A percentile compares a stretch with the other conserved stretches of the same genome.
Evolutionary conservation across 1,140 invertebrate species (phyloP).

Genomic region (Drosophila azteca): DNA sequence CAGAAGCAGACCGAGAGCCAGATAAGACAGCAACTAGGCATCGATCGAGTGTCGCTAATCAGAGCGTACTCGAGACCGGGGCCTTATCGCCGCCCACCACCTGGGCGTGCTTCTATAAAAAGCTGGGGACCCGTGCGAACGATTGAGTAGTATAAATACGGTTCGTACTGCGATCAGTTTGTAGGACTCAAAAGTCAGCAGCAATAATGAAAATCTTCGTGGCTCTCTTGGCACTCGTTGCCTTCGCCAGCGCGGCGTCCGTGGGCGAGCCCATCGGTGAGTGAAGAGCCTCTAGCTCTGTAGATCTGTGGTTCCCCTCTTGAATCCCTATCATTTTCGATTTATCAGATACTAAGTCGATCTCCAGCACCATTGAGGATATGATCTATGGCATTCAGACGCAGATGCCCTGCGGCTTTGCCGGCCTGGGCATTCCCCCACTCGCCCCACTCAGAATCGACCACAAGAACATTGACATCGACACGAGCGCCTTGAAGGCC

Average conservation of each 20-base stretch:
- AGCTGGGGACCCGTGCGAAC: constrained; percentile 15
- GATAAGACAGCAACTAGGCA: constrained; percentile 51
- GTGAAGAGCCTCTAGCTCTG: constrained; percentile 3
- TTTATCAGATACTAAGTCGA: constrained; percentile 46
- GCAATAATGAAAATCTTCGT: constrained; percentile 55
- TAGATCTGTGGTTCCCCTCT: not conserved
- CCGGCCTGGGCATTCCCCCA: constrained; percentile 70
- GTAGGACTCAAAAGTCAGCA: constrained; percentile 59
- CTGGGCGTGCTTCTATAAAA: constrained; percentile 70
- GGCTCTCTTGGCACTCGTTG: constrained; percentile 70
- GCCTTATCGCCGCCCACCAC: constrained; percentile 46
- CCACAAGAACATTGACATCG: constrained; percentile 63
- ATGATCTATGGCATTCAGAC: constrained; percentile 54
- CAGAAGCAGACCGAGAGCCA: not conserved
- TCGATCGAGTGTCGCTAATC: constrained; percentile 26
- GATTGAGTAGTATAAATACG: constrained; percentile 74
- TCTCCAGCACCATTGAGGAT: constrained; percentile 65
- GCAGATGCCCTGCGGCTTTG: constrained; percentile 81
- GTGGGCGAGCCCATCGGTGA: constrained; percentile 61
- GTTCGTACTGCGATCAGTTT: constrained; percentile 63
- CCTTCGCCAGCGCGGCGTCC: constrained; percentile 56
- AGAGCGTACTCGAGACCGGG: constrained; percentile 31
- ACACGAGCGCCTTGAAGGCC: constrained; percentile 53
- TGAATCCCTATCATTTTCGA: too few species aligned
- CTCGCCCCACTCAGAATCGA: constrained; percentile 69